These are phyloP conservation scores for Automeris io DNA, from an alignment of 2,888 invertebrate species.

Conservation along the genomic window DNA sequence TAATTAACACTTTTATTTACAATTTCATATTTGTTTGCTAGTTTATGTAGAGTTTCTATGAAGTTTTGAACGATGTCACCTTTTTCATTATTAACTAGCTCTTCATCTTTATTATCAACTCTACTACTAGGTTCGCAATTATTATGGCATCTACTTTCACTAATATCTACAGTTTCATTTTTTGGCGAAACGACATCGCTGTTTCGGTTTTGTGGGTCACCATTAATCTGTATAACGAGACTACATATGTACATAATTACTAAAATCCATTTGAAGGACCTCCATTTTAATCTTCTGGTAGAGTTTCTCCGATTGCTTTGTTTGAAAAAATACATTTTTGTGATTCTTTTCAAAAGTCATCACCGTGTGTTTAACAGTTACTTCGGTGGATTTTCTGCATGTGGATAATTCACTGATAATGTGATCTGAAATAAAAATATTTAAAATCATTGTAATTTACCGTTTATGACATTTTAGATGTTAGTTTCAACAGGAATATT, in stretches of 20 bases:
- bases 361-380: conserved; percentile 33
- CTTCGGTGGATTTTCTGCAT: conserved; percentile 14
- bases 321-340: conserved; percentile 49
- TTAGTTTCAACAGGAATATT: no score
- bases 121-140: conserved; percentile 58
- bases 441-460: no score
- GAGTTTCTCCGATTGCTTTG: conserved; percentile 32
- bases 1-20: conserved; percentile 52
- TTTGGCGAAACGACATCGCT: conserved; percentile 54
- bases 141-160: conserved; percentile 68
- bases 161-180: conserved; percentile 52
- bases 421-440: conserved; percentile 52
- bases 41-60: conserved; percentile 40
- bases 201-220: conserved; percentile 35
- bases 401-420: conserved; percentile 28
- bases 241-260: conserved; percentile 46
- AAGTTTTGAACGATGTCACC: conserved; percentile 38
- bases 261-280: conserved; percentile 36
- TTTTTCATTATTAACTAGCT: conserved; percentile 16
- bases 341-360: conserved; percentile 48
- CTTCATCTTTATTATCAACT: conserved; percentile 22
- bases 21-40: conserved; percentile 44
- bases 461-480: no score
- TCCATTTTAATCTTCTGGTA: conserved; percentile 47
- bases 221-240: conserved; percentile 37